A percentile compares a stretch with the other conserved stretches of the same genome.
Conservation (phyloP, 1,140 invertebrate genomes). For the Papilio machaon region DNA sequence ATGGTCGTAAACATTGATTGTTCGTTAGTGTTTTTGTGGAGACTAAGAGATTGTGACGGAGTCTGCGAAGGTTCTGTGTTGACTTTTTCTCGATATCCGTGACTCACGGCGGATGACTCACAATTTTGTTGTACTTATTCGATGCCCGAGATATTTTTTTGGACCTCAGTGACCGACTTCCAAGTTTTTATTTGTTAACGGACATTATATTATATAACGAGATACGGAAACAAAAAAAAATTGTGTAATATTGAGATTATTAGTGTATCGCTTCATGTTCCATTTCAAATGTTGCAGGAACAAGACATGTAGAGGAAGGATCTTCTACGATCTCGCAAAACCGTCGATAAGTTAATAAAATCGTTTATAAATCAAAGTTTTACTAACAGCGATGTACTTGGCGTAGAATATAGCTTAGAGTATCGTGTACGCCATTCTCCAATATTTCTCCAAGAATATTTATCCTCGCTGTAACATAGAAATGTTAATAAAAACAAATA, state of each 20-base stretch:
- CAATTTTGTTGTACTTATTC: constrained; percentile 4
- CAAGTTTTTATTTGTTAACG: not conserved
- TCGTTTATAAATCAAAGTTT: not conserved
- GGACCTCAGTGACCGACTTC: constrained; percentile 12
- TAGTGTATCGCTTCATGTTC: not conserved
- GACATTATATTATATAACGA: constrained; percentile 5
- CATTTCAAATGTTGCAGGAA: not conserved
- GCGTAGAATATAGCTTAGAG: constrained; percentile 63
- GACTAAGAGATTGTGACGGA: constrained; percentile 39
- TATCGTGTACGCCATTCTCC: constrained; percentile 69
- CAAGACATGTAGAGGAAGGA: not conserved
- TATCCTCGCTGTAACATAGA: constrained; percentile 52
- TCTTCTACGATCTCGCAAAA: too few relatives aligned
- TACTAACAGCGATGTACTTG: constrained; percentile 55
- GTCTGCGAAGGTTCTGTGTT: constrained; percentile 50
- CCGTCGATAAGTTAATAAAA: not conserved
- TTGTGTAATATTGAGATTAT: not conserved
- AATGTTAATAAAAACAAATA: constrained; percentile 32
- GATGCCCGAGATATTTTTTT: not conserved
- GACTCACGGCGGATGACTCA: constrained; percentile 61
- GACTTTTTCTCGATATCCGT: constrained; percentile 57
- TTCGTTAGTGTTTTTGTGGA: constrained; percentile 39
- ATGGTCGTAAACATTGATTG: constrained; percentile 30
- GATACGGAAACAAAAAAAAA: not conserved
- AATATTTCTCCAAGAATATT: constrained; percentile 58